phyloP scores from a whole-genome alignment of 2,888 invertebrate genomes.

The Acrocyrtus sp. region DNA sequence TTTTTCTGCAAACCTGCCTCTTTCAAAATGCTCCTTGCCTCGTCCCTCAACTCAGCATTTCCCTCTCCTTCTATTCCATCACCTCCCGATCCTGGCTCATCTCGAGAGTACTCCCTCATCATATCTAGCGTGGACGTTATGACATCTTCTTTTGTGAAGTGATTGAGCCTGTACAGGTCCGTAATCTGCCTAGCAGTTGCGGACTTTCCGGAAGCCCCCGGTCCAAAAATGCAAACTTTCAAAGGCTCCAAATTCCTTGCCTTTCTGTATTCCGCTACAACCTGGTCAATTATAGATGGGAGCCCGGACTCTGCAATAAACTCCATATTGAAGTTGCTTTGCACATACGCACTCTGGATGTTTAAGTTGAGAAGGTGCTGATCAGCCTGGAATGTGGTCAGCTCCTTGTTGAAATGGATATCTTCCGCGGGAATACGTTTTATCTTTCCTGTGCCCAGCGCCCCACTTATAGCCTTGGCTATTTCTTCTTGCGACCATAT shows the following conservation, averaged over 20 bases:
- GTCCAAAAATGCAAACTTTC: conserved; percentile 57
- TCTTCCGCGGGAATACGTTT: conserved; percentile 72
- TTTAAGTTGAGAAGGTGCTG: conserved; percentile 55
- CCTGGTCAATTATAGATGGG: conserved; percentile 28
- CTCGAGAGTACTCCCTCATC: conserved; percentile 48
- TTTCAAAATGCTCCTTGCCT: conserved; percentile 27
- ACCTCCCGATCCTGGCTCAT: conserved; percentile 30
- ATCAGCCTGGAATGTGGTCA: conserved; percentile 61
- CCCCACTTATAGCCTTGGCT: conserved; percentile 70
- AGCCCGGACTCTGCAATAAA: conserved; percentile 50
- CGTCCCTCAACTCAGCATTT: conserved; percentile 43
- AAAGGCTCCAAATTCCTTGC: conserved; percentile 56
- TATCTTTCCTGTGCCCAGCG: conserved; percentile 70
- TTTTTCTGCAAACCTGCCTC: conserved; percentile 45
- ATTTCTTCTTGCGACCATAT: conserved; percentile 70
- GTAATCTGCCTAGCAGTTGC: conserved; percentile 57
- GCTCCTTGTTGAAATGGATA: conserved; percentile 58
- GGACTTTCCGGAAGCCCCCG: conserved; percentile 59
- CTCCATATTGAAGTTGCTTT: conserved; percentile 55
- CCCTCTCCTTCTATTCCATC: conserved; percentile 30
- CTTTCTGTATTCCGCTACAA: conserved; percentile 36
- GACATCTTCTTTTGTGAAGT: conserved; percentile 58
- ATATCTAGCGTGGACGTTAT: conserved; percentile 52
- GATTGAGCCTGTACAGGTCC: conserved; percentile 58
- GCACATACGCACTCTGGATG: conserved; percentile 56